Percentiles rank a stretch among this genome's conserved stretches.
phyloP scores from a whole-genome alignment of 2,797 vertebrate species.

The Protosalanx chinensis region DNA sequence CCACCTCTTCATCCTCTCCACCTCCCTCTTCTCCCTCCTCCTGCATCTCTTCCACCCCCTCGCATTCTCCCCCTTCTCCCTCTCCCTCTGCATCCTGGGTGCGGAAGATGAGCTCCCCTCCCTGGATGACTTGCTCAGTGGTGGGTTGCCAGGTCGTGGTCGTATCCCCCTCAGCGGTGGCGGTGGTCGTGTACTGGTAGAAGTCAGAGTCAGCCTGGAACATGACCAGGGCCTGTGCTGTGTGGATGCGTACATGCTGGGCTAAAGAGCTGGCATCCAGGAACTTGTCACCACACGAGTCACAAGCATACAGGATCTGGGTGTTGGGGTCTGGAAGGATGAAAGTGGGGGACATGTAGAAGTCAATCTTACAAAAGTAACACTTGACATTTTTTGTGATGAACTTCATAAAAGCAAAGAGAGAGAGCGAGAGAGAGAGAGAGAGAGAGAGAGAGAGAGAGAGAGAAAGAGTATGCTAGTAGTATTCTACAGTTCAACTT shows the following conservation, averaged over 20 bases:
- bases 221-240: constrained; percentile 96
- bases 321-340: constrained; percentile 87
- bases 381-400: not conserved
- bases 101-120: constrained; percentile 83
- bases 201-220: constrained; percentile 96
- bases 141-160: constrained; percentile 79
- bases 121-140: constrained; percentile 83
- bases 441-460: too few relatives aligned
- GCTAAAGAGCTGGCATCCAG: constrained; percentile 90
- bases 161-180: constrained; percentile 57
- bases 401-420: not conserved
- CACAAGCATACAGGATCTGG: constrained; percentile 94
- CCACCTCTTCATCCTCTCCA: constrained; percentile 62
- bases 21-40: constrained; percentile 43
- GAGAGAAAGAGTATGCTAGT: not conserved
- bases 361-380: not conserved
- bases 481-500: not conserved
- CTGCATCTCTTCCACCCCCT: constrained; percentile 33
- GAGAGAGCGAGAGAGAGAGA: too few relatives aligned
- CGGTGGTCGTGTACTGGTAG: constrained; percentile 81
- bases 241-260: constrained; percentile 96
- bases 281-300: constrained; percentile 97
- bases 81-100: constrained; percentile 64
- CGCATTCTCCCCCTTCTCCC: constrained; percentile 38
- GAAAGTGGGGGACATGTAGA: constrained; percentile 11